Conservation (phyloP, 1,140 invertebrate genomes). For the Brachionus angularis region DNA sequence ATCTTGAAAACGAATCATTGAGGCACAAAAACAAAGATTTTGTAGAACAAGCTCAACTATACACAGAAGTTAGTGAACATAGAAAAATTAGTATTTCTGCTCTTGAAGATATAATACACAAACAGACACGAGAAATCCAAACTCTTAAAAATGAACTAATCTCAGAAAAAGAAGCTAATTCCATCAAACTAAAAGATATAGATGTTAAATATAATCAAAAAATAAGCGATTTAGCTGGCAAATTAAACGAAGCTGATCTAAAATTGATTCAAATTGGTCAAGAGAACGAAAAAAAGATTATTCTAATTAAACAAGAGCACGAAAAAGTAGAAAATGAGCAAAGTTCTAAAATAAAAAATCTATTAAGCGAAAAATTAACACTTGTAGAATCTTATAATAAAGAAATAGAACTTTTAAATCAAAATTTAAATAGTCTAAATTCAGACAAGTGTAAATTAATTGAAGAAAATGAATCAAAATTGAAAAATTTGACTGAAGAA, state of each 20-base stretch:
- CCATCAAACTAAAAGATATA: neutral
- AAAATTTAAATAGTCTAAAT: neutral
- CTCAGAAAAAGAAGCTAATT: constrained; percentile 6
- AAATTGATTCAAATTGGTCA: neutral
- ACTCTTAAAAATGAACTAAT: constrained; percentile 8
- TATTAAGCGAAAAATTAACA: no score
- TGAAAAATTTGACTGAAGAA: neutral
- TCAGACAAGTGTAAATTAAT: neutral
- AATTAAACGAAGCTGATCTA: neutral
- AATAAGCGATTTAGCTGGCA: neutral
- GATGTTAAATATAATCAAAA: constrained; percentile 10
- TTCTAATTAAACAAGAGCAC: neutral
- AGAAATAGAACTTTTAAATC: no score
- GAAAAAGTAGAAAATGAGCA: neutral
- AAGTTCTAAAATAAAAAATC: no score
- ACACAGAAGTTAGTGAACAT: constrained; percentile 34
- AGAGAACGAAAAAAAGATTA: neutral
- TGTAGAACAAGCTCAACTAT: constrained; percentile 32
- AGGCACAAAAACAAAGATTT: constrained; percentile 6
- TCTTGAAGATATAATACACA: constrained; percentile 24
- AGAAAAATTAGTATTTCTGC: constrained; percentile 14
- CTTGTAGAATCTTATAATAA: no score
- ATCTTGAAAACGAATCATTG: constrained; percentile 16
- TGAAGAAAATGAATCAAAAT: neutral
- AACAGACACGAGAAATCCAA: constrained; percentile 26